phyloP scores from a whole-genome alignment of 2,113 vertebrate genomes.

The Bubo bubo region DNA sequence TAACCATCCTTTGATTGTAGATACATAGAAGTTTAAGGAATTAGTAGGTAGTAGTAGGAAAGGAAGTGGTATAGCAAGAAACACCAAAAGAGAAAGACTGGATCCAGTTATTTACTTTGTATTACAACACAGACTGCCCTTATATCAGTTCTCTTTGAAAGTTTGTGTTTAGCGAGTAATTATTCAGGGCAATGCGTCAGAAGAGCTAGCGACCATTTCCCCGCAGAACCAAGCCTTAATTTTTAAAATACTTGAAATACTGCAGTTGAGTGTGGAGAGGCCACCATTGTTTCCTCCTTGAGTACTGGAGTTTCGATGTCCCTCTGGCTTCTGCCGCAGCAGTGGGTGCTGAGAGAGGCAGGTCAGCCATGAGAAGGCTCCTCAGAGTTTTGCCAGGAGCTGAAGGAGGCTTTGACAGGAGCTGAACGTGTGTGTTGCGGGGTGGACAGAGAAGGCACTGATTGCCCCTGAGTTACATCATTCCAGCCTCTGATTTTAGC shows the following conservation, averaged over 20 bases:
- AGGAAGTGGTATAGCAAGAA: not conserved
- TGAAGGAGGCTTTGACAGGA: not conserved
- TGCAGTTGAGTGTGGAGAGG: not conserved
- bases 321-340: not conserved
- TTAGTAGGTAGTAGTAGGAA: not conserved
- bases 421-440: not conserved
- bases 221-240: slow-evolving; percentile 23
- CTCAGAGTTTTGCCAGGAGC: not conserved
- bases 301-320: not conserved
- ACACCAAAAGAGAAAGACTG: not conserved
- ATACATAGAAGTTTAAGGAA: not conserved
- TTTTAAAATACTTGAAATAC: slow-evolving; percentile 53
- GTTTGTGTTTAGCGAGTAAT: not conserved
- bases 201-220: not conserved
- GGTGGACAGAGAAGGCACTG: not conserved
- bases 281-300: not conserved
- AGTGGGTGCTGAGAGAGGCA: not conserved
- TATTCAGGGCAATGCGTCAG: not conserved
- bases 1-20: not conserved
- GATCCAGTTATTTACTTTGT: not conserved
- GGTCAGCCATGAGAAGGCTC: not conserved
- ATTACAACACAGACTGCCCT: not conserved
- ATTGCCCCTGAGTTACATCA: not conserved
- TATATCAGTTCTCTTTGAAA: not conserved
- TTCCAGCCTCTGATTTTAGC: not conserved